These are phyloP conservation scores for Craseonycteris thonglongyai DNA, from an alignment of 2,113 vertebrate species.

Conservation along the genomic window DNA sequence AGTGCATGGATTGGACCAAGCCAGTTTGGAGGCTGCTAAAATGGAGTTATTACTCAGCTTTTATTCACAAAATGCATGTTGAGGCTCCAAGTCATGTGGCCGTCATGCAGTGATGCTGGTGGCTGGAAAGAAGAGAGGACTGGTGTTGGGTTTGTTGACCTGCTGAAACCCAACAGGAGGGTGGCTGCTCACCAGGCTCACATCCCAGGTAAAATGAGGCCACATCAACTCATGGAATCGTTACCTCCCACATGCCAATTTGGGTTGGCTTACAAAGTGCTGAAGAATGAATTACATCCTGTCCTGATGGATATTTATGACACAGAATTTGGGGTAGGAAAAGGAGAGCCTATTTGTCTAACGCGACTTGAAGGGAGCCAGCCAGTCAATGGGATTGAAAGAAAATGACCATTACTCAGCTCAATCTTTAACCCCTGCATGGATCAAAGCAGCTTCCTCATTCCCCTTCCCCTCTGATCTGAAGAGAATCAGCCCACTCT, in stretches of 20 bases:
- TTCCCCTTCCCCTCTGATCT: not conserved
- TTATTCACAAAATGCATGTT: not conserved
- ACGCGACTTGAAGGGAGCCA: not conserved
- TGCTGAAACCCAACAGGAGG: not conserved
- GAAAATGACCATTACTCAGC: not conserved
- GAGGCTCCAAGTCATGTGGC: not conserved
- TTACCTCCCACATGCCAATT: not conserved
- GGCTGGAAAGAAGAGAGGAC: not conserved
- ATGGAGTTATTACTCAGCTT: not conserved
- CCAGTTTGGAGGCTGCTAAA: not conserved
- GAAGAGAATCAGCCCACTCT: not conserved
- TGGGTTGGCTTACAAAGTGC: not conserved
- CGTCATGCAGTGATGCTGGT: not conserved
- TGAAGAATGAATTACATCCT: not conserved
- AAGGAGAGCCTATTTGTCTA: not conserved
- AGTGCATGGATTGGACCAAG: conserved; percentile 5
- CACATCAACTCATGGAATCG: not conserved
- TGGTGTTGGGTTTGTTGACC: not conserved
- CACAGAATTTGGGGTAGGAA: not conserved
- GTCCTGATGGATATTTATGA: not conserved
- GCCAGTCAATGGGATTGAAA: not conserved
- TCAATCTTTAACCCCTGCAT: not conserved
- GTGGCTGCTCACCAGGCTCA: not conserved
- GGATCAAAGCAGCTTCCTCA: not conserved
- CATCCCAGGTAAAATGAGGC: not conserved